Conservation (phyloP, 2,113 vertebrate genomes). For the Camelus dromedarius region DNA sequence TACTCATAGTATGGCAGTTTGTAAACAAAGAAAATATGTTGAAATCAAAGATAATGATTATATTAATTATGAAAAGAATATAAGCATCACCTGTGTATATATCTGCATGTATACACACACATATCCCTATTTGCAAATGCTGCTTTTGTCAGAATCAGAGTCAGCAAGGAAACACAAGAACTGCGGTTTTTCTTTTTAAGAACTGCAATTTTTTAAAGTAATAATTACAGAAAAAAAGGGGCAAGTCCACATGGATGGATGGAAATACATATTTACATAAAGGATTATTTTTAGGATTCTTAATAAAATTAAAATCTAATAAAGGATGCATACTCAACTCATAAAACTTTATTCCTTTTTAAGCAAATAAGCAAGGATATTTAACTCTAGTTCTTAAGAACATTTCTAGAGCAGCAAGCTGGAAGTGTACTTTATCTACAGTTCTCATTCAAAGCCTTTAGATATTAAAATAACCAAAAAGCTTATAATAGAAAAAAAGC, state of each 20-base stretch:
- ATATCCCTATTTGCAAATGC: neutral
- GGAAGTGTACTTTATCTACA: neutral
- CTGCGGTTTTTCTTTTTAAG: neutral
- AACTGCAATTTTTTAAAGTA: neutral
- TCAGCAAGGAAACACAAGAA: slow-evolving; percentile 2
- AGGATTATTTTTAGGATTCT: slow-evolving; percentile 26
- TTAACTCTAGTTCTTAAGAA: slow-evolving; percentile 36
- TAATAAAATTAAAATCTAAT: slow-evolving; percentile 57
- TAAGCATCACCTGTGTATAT: neutral
- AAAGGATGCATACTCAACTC: neutral
- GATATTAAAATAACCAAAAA: neutral
- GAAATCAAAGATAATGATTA: slow-evolving; percentile 1
- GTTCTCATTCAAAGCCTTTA: neutral
- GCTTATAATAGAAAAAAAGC: neutral
- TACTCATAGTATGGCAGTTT: neutral
- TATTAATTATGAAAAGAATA: slow-evolving; percentile 54
- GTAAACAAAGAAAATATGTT: slow-evolving; percentile 29
- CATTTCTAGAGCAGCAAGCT: neutral
- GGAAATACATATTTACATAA: neutral
- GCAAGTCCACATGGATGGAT: neutral
- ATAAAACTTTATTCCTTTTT: slow-evolving; percentile 36
- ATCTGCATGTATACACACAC: neutral
- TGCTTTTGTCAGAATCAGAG: neutral
- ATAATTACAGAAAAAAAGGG: slow-evolving; percentile 4
- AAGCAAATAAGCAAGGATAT: slow-evolving; percentile 41